Percentiles rank a stretch among this genome's conserved stretches.
Evolutionary conservation across 2,888 invertebrate species (phyloP).

Genomic region (Pristionchus arcanus): DNA sequence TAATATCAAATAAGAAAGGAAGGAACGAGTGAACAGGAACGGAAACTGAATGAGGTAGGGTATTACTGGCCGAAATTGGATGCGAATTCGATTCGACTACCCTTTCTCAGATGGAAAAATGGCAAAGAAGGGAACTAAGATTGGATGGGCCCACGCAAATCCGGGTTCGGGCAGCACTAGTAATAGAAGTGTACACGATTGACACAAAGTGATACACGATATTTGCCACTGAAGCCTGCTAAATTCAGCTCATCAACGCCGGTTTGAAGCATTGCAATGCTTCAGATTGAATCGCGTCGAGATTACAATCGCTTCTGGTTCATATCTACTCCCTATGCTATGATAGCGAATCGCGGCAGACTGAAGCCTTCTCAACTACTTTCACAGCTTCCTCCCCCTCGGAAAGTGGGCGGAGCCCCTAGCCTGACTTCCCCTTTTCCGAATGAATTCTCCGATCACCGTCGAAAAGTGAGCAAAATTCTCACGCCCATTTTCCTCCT

Average conservation of each 20-base stretch:
- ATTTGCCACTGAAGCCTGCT: background rate
- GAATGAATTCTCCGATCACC: constrained; percentile 13
- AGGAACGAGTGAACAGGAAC: background rate
- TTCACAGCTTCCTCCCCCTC: background rate
- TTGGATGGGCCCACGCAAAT: background rate
- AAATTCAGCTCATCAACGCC: background rate
- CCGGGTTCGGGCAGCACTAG: background rate
- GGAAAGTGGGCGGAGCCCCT: constrained; percentile 10
- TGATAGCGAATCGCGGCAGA: background rate
- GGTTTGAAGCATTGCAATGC: background rate
- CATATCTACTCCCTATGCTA: background rate
- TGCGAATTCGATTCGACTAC: background rate
- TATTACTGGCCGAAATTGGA: background rate
- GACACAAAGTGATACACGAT: background rate
- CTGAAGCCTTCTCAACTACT: background rate
- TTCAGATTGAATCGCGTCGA: background rate
- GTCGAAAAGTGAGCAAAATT: background rate
- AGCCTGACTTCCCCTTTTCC: constrained; percentile 3
- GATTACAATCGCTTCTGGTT: background rate
- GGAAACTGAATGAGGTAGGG: background rate
- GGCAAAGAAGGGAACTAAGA: background rate
- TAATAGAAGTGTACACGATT: background rate
- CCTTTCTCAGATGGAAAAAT: background rate
- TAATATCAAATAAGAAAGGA: background rate
- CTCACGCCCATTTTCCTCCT: constrained; percentile 44